Conservation (phyloP, 2,797 vertebrate species). For the Aselliscus stoliczkanus region DNA sequence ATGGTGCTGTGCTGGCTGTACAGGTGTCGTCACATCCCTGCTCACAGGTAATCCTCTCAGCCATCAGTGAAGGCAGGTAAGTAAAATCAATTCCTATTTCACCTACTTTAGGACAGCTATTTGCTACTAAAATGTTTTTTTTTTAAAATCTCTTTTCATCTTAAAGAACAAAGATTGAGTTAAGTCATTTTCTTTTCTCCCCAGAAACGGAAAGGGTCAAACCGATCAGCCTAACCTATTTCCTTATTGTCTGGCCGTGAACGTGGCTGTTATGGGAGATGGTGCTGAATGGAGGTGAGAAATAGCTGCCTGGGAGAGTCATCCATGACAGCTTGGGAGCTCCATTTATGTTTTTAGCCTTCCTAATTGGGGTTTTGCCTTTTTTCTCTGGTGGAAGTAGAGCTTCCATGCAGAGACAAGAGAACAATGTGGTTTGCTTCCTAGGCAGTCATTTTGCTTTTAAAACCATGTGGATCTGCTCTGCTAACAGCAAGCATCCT, state of each 20-base stretch:
- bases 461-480: neutral
- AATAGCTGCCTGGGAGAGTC: rapidly evolving
- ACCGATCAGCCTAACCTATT: neutral
- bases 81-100: neutral
- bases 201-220: neutral
- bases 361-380: neutral
- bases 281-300: neutral
- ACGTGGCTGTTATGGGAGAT: neutral
- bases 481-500: neutral
- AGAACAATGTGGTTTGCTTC: neutral
- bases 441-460: neutral
- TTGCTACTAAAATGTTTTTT: neutral
- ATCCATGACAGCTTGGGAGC: neutral
- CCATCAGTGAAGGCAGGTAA: neutral
- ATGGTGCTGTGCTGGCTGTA: neutral
- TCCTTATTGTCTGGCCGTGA: neutral
- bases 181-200: constrained; percentile 50
- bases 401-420: neutral
- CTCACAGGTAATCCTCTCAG: neutral
- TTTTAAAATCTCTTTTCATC: constrained; percentile 5
- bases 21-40: neutral
- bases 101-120: neutral
- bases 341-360: neutral
- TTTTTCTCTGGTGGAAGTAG: constrained; percentile 26
- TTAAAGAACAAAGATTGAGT: neutral